These are phyloP conservation scores for Papilio dardanus DNA, from an alignment of 1,140 invertebrate species.

Conservation along the genomic window DNA sequence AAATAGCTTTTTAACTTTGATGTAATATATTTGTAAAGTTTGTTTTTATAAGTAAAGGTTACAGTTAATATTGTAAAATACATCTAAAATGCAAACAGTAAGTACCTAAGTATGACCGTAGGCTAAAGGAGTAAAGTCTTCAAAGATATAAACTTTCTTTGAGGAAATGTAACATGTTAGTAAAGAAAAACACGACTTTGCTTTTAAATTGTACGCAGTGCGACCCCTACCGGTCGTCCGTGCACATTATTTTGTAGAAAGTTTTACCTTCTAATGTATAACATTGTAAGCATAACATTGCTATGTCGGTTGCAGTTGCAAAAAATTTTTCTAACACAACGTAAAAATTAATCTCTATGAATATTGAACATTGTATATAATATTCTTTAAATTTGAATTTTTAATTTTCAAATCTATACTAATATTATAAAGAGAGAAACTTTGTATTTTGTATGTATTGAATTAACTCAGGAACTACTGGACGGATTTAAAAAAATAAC, in stretches of 20 bases:
- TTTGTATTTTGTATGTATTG: too few relatives aligned
- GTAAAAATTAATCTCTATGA: not conserved
- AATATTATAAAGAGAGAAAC: too few relatives aligned
- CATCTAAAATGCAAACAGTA: not conserved
- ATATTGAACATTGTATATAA: too few relatives aligned
- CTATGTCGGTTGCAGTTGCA: not conserved
- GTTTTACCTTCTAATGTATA: not conserved
- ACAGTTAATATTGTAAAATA: not conserved
- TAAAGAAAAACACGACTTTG: slow-evolving; percentile 50
- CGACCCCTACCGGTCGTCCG: not conserved
- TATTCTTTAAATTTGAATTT: too few relatives aligned
- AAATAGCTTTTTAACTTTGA: too few relatives aligned
- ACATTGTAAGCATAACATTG: not conserved
- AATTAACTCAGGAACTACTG: too few relatives aligned
- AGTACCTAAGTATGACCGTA: not conserved
- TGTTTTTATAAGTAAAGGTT: too few relatives aligned
- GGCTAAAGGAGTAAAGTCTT: not conserved
- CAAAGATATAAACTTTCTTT: slow-evolving; percentile 27
- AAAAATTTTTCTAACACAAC: not conserved
- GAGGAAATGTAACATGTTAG: slow-evolving; percentile 49
- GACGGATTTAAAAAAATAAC: too few relatives aligned
- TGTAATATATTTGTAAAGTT: too few relatives aligned
- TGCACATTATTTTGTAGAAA: slow-evolving; percentile 6
- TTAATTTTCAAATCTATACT: too few relatives aligned
- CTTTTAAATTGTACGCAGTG: slow-evolving; percentile 44